These are phyloP conservation scores for Alligator mississippiensis DNA, from an alignment of 2,113 vertebrate species.

Conservation along the genomic window DNA sequence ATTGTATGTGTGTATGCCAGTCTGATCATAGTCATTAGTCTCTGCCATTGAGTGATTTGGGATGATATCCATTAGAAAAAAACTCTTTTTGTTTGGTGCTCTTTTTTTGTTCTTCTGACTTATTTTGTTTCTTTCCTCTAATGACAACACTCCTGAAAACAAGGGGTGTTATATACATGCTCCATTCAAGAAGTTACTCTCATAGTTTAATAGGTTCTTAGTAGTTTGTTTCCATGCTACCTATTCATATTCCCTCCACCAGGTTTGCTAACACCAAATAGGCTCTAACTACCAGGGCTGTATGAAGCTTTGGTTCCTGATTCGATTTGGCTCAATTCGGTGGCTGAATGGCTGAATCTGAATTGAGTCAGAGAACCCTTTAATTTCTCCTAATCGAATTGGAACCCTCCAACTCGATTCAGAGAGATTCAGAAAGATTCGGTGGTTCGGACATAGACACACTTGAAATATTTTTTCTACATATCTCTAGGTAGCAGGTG, in stretches of 20 bases:
- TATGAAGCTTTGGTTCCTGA: too few relatives aligned
- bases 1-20: not conserved
- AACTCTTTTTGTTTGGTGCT: not conserved
- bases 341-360: too few relatives aligned
- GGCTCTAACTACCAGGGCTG: not conserved
- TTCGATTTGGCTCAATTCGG: too few relatives aligned
- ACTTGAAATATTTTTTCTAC: too few relatives aligned
- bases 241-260: not conserved
- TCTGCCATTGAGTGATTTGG: not conserved
- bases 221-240: not conserved
- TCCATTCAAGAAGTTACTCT: not conserved
- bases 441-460: too few relatives aligned
- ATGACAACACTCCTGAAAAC: not conserved
- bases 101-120: not conserved
- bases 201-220: not conserved
- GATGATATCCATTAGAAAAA: not conserved
- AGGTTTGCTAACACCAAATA: not conserved
- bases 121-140: not conserved
- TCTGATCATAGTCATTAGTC: not conserved
- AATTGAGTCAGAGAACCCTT: too few relatives aligned
- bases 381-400: too few relatives aligned
- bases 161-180: too few relatives aligned
- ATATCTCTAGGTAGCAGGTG: too few relatives aligned
- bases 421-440: too few relatives aligned
- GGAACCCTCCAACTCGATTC: too few relatives aligned